A percentile compares a stretch with the other conserved stretches of the same genome.
These are phyloP conservation scores for Paraescarpia echinospica DNA, from an alignment of 1,140 invertebrate genomes.

Conservation along the genomic window DNA sequence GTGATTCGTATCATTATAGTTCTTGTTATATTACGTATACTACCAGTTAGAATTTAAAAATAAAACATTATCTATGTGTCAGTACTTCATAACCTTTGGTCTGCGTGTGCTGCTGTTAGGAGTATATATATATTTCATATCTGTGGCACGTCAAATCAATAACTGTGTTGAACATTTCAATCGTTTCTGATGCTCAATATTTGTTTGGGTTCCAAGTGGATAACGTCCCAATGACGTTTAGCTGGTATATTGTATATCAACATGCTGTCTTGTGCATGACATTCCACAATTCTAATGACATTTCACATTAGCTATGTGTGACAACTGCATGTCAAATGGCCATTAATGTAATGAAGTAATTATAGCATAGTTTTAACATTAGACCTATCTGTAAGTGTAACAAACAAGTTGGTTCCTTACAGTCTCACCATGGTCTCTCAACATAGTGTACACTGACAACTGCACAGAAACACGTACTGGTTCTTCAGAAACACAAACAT, in stretches of 20 bases:
- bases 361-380: background rate
- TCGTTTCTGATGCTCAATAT: too few species aligned
- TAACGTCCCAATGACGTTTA: too few species aligned
- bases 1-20: too few species aligned
- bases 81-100: too few species aligned
- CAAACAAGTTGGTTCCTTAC: background rate
- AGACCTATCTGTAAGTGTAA: background rate
- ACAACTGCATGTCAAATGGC: background rate
- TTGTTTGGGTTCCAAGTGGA: too few species aligned
- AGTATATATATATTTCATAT: too few species aligned
- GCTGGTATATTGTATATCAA: background rate
- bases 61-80: too few species aligned
- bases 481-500: background rate
- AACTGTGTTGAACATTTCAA: too few species aligned
- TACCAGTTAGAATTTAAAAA: too few species aligned
- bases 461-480: background rate
- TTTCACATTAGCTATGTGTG: background rate
- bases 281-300: background rate
- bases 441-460: background rate
- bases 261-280: background rate
- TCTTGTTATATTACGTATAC: too few species aligned
- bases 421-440: background rate
- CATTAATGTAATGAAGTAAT: background rate
- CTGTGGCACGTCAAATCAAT: too few species aligned
- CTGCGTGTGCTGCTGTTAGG: too few species aligned